Base-by-base conservation (phyloP, 2,113 vertebrate species). In the Nyctibius bracteatus region DNA sequence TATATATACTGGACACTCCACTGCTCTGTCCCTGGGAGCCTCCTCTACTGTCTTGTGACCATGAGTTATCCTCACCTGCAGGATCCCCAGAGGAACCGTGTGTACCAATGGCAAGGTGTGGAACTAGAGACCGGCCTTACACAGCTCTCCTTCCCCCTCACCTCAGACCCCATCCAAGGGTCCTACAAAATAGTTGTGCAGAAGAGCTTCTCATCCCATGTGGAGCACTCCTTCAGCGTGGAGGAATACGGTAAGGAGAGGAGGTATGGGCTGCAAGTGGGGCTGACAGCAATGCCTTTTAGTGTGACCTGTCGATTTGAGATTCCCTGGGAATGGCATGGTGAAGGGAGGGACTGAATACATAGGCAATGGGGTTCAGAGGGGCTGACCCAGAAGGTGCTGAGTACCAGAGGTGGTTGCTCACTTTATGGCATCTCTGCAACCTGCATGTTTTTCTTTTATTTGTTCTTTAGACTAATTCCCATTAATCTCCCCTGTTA, bases 211-310 rank as follows among this genome's bases (percentile, higher is more conserved):
- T 92, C 90, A 0, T 35, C 30, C 24, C 94, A 10, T 0, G 35
- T 73, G n/a, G 71, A 97, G 22, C 97, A 97, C 25, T 6, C 31
- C 35, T 98, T 98, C 94, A 86, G 25, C 0, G 98, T 98, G 91
- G 88, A 98, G 23, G 98, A 98, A 96, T 98, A 98, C 1, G 98
- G 98, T 98, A 98, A 81, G 96, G n/a, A 70, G 43, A 90, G 31
- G 22, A 49, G 21, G 23, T 35, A 20, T 14, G 24, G 46, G 31
- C 27, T 84, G 43, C 43, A 49, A 70, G 9, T 13, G 18, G 44
- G 31, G 9, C 41, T 67, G 35, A 8, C 22, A 58, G 39, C 13
- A 57, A 18, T 37, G 52, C 22, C 17, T 94, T 84, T 78, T 39
- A 22, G 19, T 52, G 20, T 52, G 52, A 47, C 10, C 0, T 2